Percentiles rank a stretch among this genome's conserved stretches.
Conservation (phyloP, 2,888 invertebrate species). For the Taphrorychus bicolor region DNA sequence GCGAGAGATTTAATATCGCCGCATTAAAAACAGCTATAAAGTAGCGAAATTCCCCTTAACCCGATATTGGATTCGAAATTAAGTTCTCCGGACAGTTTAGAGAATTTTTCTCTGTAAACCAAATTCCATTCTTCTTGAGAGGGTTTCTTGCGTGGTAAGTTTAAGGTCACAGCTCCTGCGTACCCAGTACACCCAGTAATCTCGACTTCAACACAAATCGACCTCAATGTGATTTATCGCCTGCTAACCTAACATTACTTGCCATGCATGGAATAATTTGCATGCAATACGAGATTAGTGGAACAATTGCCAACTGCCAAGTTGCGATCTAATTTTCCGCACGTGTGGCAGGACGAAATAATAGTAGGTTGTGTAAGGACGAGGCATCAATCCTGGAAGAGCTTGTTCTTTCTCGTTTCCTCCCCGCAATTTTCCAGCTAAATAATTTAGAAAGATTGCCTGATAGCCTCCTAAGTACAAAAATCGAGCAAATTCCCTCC, state of each 20-base stretch:
- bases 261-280: slow-evolving; percentile 7
- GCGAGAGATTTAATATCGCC: background rate
- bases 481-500: background rate
- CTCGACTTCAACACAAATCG: slow-evolving; percentile 1
- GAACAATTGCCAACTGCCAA: background rate
- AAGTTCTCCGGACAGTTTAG: background rate
- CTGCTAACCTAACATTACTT: background rate
- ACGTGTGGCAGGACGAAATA: background rate
- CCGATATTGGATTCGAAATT: background rate
- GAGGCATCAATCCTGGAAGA: background rate
- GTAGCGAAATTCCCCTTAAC: background rate
- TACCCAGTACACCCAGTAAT: background rate
- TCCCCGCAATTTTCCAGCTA: background rate
- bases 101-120: background rate
- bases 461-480: background rate
- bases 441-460: background rate
- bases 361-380: no score
- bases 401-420: background rate
- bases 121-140: background rate
- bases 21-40: background rate
- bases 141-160: background rate
- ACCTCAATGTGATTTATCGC: background rate
- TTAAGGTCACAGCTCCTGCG: background rate
- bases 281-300: background rate
- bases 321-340: background rate